These are phyloP conservation scores for Scolopax rusticola DNA, from an alignment of 2,797 vertebrate species.

Conservation along the genomic window DNA sequence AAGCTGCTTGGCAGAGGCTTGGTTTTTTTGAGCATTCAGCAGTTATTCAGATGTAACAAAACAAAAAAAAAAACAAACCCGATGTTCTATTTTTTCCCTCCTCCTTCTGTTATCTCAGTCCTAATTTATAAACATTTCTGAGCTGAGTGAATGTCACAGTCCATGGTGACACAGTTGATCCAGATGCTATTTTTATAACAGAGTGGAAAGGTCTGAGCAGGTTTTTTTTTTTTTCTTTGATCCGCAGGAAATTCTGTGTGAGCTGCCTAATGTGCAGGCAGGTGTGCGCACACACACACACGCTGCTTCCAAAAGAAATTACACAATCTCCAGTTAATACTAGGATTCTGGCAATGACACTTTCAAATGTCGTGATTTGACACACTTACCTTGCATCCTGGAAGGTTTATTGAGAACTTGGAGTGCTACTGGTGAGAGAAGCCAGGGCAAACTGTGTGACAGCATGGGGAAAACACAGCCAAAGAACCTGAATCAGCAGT, in stretches of 20 bases:
- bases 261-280: background rate
- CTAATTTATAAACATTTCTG: slow-evolving; percentile 51
- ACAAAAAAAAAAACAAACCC: background rate
- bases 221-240: background rate
- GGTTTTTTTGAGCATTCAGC: background rate
- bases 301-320: background rate
- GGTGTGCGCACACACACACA: background rate
- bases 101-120: slow-evolving; percentile 23
- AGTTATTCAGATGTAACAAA: background rate
- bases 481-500: background rate
- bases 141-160: slow-evolving; percentile 10
- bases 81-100: background rate
- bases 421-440: background rate
- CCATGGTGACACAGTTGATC: background rate
- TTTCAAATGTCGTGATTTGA: background rate
- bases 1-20: background rate
- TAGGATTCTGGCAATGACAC: background rate
- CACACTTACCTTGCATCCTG: accelerated
- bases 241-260: slow-evolving; percentile 67
- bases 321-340: slow-evolving; percentile 21
- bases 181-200: slow-evolving; percentile 33
- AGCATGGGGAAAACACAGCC: background rate
- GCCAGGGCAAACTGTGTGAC: background rate
- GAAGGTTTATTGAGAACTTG: background rate
- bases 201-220: background rate